Percentiles rank a stretch among this genome's conserved stretches.
These are phyloP conservation scores for Channa argus DNA, from an alignment of 2,113 vertebrate species.

Conservation along the genomic window DNA sequence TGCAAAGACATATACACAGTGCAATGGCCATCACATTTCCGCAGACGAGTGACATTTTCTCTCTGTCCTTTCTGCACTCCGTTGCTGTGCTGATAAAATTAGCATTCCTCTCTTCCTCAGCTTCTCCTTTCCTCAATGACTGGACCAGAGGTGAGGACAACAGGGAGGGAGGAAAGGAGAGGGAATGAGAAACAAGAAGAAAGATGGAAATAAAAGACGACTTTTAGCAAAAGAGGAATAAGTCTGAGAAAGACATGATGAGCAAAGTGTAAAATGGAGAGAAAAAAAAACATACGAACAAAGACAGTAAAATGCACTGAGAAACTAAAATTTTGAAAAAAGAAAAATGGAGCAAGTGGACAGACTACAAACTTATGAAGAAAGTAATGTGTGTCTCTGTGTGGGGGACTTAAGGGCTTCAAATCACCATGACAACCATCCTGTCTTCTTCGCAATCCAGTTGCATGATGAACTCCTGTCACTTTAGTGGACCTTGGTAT, in stretches of 20 bases:
- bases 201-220: conserved; percentile 63
- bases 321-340: background rate
- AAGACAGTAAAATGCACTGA: conserved; percentile 21
- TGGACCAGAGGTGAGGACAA: conserved; percentile 78
- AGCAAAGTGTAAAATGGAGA: conserved; percentile 28
- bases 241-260: conserved; percentile 23
- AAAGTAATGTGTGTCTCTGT: conserved; percentile 47
- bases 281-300: background rate
- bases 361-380: conserved; percentile 57
- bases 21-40: conserved; percentile 78
- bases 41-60: conserved; percentile 79
- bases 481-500: conserved; percentile 44
- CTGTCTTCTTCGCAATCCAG: conserved; percentile 68
- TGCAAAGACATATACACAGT: conserved; percentile 40
- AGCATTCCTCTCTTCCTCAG: conserved; percentile 78
- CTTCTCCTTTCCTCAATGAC: conserved; percentile 66
- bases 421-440: conserved; percentile 76
- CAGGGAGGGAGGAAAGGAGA: conserved; percentile 59
- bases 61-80: conserved; percentile 55
- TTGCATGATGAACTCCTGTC: conserved; percentile 62
- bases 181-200: conserved; percentile 57
- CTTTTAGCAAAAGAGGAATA: conserved; percentile 41
- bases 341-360: conserved; percentile 53
- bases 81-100: conserved; percentile 79
- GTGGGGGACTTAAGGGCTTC: conserved; percentile 56